Percentiles rank a stretch among this genome's conserved stretches.
These are phyloP conservation scores for Argyrosomus japonicus DNA, from an alignment of 2,113 vertebrate species.

Conservation along the genomic window DNA sequence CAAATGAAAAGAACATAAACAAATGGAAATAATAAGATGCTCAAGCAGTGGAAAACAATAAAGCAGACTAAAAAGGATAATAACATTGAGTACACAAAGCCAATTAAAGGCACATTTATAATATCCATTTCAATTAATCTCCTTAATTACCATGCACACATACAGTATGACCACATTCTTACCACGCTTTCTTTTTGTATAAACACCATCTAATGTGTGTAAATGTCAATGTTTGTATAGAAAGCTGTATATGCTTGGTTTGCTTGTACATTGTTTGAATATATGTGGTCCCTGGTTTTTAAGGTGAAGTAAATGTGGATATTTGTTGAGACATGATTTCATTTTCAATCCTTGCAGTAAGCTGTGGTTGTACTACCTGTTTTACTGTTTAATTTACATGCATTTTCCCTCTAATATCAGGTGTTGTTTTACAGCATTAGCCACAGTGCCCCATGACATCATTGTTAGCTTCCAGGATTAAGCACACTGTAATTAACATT, in stretches of 20 bases:
- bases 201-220: background rate
- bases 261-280: background rate
- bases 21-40: constrained; percentile 18
- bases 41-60: constrained; percentile 11
- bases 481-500: constrained; percentile 68
- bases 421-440: constrained; percentile 57
- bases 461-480: constrained; percentile 60
- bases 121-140: constrained; percentile 18
- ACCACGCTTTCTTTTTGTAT: background rate
- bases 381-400: constrained; percentile 11
- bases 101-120: constrained; percentile 1
- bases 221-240: background rate
- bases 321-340: background rate
- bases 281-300: background rate
- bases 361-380: background rate
- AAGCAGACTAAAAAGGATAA: constrained; percentile 1
- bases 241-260: background rate
- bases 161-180: background rate
- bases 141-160: background rate
- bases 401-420: constrained; percentile 35
- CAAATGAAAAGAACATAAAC: constrained; percentile 18
- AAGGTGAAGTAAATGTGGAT: background rate
- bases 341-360: background rate
- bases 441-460: constrained; percentile 52
- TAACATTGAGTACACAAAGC: background rate